Conservation (phyloP, 2,113 vertebrate species). For the Podarcis raffonei region DNA sequence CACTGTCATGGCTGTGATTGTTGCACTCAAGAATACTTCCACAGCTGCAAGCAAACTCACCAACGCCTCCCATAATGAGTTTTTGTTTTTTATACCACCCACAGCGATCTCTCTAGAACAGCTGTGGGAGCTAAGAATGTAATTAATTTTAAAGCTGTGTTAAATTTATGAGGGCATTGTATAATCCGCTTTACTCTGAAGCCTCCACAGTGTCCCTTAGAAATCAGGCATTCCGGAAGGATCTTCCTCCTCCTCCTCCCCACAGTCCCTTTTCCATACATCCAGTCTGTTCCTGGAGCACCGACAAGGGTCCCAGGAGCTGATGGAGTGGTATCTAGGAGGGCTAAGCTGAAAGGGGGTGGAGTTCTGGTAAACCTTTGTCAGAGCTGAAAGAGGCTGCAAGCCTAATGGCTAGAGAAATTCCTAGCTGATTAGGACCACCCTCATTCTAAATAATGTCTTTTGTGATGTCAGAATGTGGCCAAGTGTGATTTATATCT, state of each 20-base stretch:
- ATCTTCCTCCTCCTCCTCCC: not conserved
- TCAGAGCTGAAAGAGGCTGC: no score
- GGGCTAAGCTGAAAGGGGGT: not conserved
- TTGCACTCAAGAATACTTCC: not conserved
- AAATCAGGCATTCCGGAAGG: not conserved
- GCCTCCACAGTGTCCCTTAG: not conserved
- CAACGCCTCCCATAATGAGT: not conserved
- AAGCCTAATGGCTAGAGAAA: not conserved
- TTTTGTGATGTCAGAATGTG: not conserved
- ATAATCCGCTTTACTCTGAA: not conserved
- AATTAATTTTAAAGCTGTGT: constrained; percentile 10
- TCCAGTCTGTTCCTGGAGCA: not conserved
- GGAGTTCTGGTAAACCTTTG: not conserved
- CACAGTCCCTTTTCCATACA: not conserved
- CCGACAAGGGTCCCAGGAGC: no score
- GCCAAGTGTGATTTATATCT: not conserved
- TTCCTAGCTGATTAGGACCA: not conserved
- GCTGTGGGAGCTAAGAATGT: not conserved
- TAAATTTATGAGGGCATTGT: not conserved
- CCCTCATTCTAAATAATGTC: not conserved
- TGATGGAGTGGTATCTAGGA: not conserved
- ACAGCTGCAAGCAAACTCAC: constrained; percentile 2
- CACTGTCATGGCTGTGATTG: not conserved
- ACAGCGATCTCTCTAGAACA: not conserved
- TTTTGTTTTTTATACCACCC: not conserved